Evolutionary conservation across 2,888 invertebrate genomes (phyloP), one percentile per base, ranked within the genome.

Genomic region (Cloeon dipterum): DNA sequence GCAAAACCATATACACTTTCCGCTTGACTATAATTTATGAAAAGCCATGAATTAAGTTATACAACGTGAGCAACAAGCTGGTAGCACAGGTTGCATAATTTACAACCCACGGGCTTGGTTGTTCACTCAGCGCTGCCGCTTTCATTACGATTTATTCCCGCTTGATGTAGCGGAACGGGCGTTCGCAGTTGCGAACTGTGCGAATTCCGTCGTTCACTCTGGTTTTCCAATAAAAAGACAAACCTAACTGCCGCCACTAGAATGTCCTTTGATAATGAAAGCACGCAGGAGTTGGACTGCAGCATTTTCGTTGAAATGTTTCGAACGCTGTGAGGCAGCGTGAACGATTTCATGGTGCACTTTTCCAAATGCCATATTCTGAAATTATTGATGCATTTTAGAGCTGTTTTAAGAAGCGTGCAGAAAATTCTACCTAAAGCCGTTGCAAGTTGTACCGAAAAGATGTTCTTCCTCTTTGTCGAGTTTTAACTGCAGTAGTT

Each of bases 231-330:
- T 20, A 19, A 20, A 11, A 38, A 20, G 25, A 34, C 43, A 37
- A 50, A 76, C 77, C 78, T 72, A 2, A 96, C 91, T 3, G 93
- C 94, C 25, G 93, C 94, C 1, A 96, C 85, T 1, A 91, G 86
- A 50, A 86, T 93, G 48, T 83, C 77, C 47, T 79, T 74, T 40
- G 78, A 76, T 21, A 82, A 83, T 46, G 91, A 89, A 43, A 96
- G 68, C 66, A 88, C 85, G 35, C 91, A 76, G 0, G 89, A 83
- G 53, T 88, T 91, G 1, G 86, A 85, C 44, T 76, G 72, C 47
- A 88, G 71, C 63, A 91, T 81, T 55, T 77, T 81, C 0, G 85
- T 88, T 3, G 86, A 83, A 36, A 94, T 93, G 51, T 94, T 94
- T 32, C 91, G 63, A 4, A 88, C 82, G 0, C 88, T 88, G 50